Percentiles rank a stretch among this genome's conserved stretches.
These are phyloP conservation scores for Rhyacophila evoluta DNA, from an alignment of 2,888 invertebrate species.

Conservation along the genomic window DNA sequence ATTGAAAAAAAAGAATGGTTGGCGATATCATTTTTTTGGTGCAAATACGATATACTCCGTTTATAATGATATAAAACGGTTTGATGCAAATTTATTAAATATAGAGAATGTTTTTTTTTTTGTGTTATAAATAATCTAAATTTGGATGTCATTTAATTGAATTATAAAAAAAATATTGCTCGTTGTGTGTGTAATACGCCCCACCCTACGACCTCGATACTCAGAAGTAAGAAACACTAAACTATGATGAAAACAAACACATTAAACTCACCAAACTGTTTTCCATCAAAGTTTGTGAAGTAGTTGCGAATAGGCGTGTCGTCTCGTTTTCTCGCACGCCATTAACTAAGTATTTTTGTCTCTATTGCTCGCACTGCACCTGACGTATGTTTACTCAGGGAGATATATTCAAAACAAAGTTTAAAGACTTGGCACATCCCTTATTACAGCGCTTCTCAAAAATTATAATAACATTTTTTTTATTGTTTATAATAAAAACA, in stretches of 20 bases:
- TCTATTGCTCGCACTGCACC: conserved; percentile 12
- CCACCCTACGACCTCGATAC: background rate
- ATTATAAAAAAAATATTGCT: conserved; percentile 25
- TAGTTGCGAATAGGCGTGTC: conserved; percentile 38
- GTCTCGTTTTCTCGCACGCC: conserved; percentile 27
- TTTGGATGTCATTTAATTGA: background rate
- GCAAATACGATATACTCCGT: too few species aligned
- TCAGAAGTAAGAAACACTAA: conserved; percentile 45
- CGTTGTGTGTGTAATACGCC: background rate
- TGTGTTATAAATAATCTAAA: background rate
- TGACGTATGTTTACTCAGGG: conserved; percentile 31
- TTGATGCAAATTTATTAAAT: too few species aligned
- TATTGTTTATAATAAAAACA: too few species aligned
- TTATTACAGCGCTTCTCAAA: background rate
- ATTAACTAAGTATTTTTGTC: background rate
- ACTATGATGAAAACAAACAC: conserved; percentile 54
- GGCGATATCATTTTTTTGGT: too few species aligned
- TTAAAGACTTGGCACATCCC: conserved; percentile 42
- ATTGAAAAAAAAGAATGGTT: too few species aligned
- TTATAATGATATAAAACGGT: background rate
- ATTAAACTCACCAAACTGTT: conserved; percentile 52
- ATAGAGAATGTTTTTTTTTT: too few species aligned
- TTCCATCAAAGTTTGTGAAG: conserved; percentile 51
- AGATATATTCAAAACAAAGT: conserved; percentile 48
- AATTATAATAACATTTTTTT: too few species aligned